Evolutionary conservation across 2,888 invertebrate species (phyloP).

Genomic region (Galerucella pusilla): DNA sequence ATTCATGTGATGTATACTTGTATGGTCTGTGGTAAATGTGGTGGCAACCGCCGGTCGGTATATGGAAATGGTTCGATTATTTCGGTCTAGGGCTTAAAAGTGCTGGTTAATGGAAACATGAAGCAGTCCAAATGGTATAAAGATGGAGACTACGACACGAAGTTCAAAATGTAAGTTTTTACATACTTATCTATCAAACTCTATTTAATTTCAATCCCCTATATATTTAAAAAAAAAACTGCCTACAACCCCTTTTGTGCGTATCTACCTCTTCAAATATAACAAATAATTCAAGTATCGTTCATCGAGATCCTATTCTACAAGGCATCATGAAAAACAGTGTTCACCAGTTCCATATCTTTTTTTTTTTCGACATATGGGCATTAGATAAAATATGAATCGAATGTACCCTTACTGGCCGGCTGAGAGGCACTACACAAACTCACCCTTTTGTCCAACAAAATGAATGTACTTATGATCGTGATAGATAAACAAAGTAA

Average conservation of each 20-base stretch:
- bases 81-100: too few species aligned
- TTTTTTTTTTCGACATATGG: constrained; percentile 50
- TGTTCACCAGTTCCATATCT: constrained; percentile 44
- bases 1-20: too few species aligned
- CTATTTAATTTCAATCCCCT: neutral
- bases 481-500: constrained; percentile 55
- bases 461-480: constrained; percentile 52
- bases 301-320: constrained; percentile 27
- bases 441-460: constrained; percentile 48
- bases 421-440: constrained; percentile 46
- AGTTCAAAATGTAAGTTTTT: too few species aligned
- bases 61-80: too few species aligned
- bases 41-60: too few species aligned
- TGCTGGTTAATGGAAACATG: too few species aligned
- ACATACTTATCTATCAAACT: neutral
- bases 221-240: neutral
- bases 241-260: neutral
- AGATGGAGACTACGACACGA: too few species aligned
- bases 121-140: too few species aligned
- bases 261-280: constrained; percentile 11
- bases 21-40: too few species aligned
- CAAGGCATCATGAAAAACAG: constrained; percentile 26
- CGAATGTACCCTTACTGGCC: constrained; percentile 47
- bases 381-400: constrained; percentile 49
- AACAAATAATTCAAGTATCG: constrained; percentile 26